These are phyloP conservation scores for Barnardius zonarius DNA, from an alignment of 2,113 vertebrate species.

Conservation along the genomic window DNA sequence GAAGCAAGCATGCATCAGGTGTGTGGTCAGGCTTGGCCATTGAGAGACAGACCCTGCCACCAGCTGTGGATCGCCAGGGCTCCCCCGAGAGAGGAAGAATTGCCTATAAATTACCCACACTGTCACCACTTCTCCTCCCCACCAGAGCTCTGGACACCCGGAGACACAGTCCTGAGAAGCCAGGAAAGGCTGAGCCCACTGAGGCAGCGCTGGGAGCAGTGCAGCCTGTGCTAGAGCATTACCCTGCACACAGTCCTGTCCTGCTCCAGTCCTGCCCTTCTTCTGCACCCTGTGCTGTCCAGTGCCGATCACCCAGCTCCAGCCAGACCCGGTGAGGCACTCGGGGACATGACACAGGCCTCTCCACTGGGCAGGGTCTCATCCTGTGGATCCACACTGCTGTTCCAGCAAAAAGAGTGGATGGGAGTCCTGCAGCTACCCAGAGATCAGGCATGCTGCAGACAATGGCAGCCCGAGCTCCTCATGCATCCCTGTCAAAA, in stretches of 20 bases:
- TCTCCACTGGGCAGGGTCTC: not conserved
- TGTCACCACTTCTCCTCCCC: not conserved
- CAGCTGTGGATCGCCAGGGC: not conserved
- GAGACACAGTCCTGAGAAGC: accelerated
- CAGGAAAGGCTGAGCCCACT: not conserved
- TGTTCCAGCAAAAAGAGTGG: not conserved
- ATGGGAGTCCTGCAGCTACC: not conserved
- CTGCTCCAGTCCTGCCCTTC: not conserved
- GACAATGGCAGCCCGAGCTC: not conserved
- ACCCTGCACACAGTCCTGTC: accelerated
- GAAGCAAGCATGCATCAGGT: not conserved
- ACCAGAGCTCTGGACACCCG: accelerated
- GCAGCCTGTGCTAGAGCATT: not conserved
- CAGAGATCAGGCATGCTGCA: not conserved
- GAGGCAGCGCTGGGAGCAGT: not conserved
- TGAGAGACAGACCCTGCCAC: not conserved
- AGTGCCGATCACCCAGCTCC: accelerated
- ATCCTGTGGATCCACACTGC: not conserved
- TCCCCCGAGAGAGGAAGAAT: not conserved
- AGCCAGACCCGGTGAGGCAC: not conserved
- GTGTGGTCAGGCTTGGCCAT: not conserved
- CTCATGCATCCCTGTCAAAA: slow-evolving; percentile 18
- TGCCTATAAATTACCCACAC: not conserved
- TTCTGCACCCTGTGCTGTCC: not conserved
- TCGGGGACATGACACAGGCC: accelerated